Evolutionary conservation across 2,113 vertebrate species (phyloP).

Genomic region (Procavia capensis): DNA sequence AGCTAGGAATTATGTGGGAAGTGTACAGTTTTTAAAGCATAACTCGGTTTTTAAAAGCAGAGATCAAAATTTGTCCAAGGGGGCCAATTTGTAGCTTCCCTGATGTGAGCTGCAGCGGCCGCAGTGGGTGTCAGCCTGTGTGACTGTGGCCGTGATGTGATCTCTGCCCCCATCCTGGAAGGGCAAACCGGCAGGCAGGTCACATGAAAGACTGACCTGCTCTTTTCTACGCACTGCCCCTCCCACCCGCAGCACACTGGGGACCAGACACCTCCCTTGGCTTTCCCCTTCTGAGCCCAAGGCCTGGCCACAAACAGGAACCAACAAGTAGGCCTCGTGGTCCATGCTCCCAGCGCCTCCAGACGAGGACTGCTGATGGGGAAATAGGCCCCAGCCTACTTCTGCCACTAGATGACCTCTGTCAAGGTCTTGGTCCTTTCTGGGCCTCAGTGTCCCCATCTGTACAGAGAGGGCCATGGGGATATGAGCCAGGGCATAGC

Average conservation of each 20-base stretch:
- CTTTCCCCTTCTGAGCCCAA: background rate
- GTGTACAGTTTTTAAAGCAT: background rate
- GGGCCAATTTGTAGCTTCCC: background rate
- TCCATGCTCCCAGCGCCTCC: background rate
- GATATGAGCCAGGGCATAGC: background rate
- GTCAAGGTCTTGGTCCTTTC: background rate
- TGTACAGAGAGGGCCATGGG: background rate
- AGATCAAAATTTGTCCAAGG: background rate
- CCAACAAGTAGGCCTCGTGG: background rate
- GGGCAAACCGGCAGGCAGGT: background rate
- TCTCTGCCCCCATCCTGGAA: background rate
- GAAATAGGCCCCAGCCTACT: background rate
- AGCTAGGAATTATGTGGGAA: background rate
- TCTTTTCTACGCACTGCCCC: background rate
- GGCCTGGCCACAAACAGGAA: slow-evolving; percentile 33
- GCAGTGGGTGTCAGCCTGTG: background rate
- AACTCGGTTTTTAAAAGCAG: background rate
- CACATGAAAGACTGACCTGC: background rate
- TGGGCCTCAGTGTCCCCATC: background rate
- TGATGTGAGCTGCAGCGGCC: background rate
- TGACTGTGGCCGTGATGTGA: background rate
- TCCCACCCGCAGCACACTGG: too few relatives aligned
- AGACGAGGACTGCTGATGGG: background rate
- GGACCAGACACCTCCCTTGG: background rate
- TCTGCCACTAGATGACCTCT: background rate